Conservation (phyloP, 1,140 invertebrate species). For the Drosophila gunungcola region DNA sequence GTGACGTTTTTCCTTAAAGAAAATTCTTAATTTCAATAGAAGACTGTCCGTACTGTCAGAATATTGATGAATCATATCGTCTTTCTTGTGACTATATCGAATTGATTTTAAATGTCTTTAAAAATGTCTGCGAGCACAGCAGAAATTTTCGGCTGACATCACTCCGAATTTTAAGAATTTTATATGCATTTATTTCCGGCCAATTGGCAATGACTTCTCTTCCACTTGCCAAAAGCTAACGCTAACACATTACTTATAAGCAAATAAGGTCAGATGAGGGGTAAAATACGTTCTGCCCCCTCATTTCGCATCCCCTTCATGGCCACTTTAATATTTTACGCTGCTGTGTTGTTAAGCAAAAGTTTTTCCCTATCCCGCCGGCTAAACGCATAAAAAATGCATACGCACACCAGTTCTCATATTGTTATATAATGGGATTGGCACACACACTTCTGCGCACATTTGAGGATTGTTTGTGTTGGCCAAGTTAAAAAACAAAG, state of each 20-base stretch:
- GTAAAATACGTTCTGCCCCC: background rate
- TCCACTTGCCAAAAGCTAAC: slow-evolving; percentile 44
- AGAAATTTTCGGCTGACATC: slow-evolving; percentile 25
- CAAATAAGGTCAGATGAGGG: slow-evolving; percentile 59
- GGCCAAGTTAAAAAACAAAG: slow-evolving; percentile 43
- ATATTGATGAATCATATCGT: background rate
- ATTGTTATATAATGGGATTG: slow-evolving; percentile 53
- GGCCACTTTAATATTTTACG: slow-evolving; percentile 68
- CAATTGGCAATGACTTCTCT: slow-evolving; percentile 35
- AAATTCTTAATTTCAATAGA: slow-evolving; percentile 4
- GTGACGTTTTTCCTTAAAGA: slow-evolving; percentile 6
- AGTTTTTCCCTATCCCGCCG: slow-evolving; percentile 32
- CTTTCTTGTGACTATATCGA: background rate
- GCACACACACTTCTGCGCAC: slow-evolving; percentile 13
- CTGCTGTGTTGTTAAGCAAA: slow-evolving; percentile 66
- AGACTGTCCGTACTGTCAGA: background rate
- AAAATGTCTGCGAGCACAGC: background rate
- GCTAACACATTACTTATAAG: slow-evolving; percentile 56
- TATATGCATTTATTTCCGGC: slow-evolving; percentile 33
- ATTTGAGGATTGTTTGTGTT: slow-evolving; percentile 12
- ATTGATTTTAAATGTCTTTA: background rate
- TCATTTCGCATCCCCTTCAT: slow-evolving; percentile 7
- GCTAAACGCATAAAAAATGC: slow-evolving; percentile 57
- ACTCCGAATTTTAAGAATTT: slow-evolving; percentile 24
- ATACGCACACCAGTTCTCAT: slow-evolving; percentile 43